Conservation (phyloP, 2,797 vertebrate species). For the Acipenser transmontanus region DNA sequence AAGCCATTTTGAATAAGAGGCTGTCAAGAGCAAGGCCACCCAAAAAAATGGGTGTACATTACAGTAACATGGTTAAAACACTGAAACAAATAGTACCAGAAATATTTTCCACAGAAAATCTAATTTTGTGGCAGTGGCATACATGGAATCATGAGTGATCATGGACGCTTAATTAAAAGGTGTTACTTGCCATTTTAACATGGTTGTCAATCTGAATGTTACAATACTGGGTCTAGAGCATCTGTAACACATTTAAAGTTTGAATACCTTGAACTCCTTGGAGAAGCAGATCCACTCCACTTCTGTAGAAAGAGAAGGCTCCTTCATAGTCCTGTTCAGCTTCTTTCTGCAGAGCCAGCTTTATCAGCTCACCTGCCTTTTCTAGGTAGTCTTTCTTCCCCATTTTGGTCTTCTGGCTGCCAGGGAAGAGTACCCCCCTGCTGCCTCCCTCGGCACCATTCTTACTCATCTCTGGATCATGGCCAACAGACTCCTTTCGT, state of each 20-base stretch:
- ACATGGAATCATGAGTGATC: too few species aligned
- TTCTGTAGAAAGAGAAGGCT: conserved; percentile 82
- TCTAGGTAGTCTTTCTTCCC: conserved; percentile 81
- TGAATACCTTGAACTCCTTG: conserved; percentile 32
- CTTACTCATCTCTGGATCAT: conserved; percentile 65
- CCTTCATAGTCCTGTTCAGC: conserved; percentile 81
- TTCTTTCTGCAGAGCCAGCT: conserved; percentile 83
- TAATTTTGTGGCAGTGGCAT: too few species aligned
- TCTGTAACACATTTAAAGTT: neutral
- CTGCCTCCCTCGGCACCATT: conserved; percentile 50
- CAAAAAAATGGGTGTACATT: too few species aligned
- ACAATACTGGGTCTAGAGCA: too few species aligned
- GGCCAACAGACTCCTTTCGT: conserved; percentile 37
- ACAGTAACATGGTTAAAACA: too few species aligned
- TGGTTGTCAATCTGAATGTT: too few species aligned
- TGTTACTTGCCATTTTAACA: too few species aligned
- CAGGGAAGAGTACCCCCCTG: conserved; percentile 62
- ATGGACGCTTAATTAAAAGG: too few species aligned
- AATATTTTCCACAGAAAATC: too few species aligned
- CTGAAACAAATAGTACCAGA: too few species aligned
- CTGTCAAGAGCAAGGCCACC: too few species aligned
- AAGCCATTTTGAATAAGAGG: too few species aligned
- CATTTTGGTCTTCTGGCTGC: conserved; percentile 61
- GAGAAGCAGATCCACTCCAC: conserved; percentile 31
- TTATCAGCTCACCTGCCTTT: conserved; percentile 82